Evolutionary conservation across 2,113 vertebrate genomes (phyloP), one percentile per base, ranked within the genome.

Genomic region (Furnarius figulus): DNA sequence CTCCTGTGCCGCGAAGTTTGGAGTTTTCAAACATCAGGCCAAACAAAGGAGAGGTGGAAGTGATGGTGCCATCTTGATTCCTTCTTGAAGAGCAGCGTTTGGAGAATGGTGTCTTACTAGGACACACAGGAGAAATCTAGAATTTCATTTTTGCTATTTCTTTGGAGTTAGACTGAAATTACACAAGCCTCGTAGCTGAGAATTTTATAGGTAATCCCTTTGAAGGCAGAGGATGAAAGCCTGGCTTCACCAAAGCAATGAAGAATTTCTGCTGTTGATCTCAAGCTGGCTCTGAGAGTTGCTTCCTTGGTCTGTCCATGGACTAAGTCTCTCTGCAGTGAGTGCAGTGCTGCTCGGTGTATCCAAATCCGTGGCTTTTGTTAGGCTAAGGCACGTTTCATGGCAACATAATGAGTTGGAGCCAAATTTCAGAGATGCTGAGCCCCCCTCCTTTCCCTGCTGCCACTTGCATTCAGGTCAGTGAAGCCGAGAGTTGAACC

Each of bases 221-320:
- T 94, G 82, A 95, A 96, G 96, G 78, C 35, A n/a, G 72, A 84
- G 90, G 88, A 96, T 82, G 76, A 94, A 93, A 96, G 92, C 37
- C 82, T 90, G 91, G 73, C 93, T 95, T 93, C 12, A 3, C 33
- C 17, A 46, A 87, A 91, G 87, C 74, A 70, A 95, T 77, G 90
- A 74, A 75, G 90, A 93, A 88, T 96, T 97, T 90, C 80, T 96
- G 88, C 79, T 68, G 79, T 61, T 86, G 93, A 80, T 94, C 93
- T 86, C 61, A 42, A 49, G 85, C 93, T 89, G 91, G 85, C 75
- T 90, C n/a, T 0, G 5, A 79, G 90, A 82, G 87, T 93, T 3
- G 5, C 78, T 80, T 42, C 80, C 80, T 74, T 24, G 56, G 20
- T 18, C 59, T 79, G 85, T 76, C 90, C 8, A 0, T 4, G 4